Percentiles rank a stretch among this genome's conserved stretches.
phyloP scores from a whole-genome alignment of 2,888 invertebrate genomes.

The Ormia ochracea region DNA sequence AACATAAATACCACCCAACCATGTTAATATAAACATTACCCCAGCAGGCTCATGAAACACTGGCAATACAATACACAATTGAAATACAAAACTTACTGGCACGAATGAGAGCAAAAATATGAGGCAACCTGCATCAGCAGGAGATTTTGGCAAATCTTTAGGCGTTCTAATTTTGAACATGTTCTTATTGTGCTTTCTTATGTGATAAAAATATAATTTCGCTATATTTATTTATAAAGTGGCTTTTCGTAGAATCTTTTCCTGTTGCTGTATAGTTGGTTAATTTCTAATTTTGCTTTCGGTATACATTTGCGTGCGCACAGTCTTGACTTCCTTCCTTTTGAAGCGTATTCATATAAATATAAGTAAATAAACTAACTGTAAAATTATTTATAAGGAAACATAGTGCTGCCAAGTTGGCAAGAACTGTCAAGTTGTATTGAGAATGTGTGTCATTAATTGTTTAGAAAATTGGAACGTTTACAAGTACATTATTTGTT shows the following conservation, averaged over 20 bases:
- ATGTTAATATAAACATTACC: slow-evolving; percentile 79
- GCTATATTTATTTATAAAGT: not conserved
- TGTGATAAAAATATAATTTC: not conserved
- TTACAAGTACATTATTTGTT: no score
- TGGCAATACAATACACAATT: slow-evolving; percentile 85
- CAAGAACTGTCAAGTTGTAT: not conserved
- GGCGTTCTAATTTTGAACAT: slow-evolving; percentile 61
- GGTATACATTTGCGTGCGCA: not conserved
- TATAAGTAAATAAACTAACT: slow-evolving; percentile 23
- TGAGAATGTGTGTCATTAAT: no score
- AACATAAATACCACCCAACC: slow-evolving; percentile 82
- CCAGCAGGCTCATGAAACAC: slow-evolving; percentile 80
- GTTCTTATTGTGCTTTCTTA: not conserved
- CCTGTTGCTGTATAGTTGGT: not conserved
- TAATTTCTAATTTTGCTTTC: not conserved
- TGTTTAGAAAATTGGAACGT: no score
- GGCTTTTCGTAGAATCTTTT: not conserved
- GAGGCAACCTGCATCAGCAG: slow-evolving; percentile 70
- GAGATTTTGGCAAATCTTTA: slow-evolving; percentile 65
- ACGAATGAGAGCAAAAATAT: slow-evolving; percentile 70
- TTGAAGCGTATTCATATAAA: not conserved
- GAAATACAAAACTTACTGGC: slow-evolving; percentile 74
- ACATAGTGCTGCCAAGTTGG: slow-evolving; percentile 40
- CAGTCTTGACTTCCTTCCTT: slow-evolving; percentile 13
- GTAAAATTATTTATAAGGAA: slow-evolving; percentile 13